Conservation (phyloP, 1,140 invertebrate species). For the Drosophila arawakana region DNA sequence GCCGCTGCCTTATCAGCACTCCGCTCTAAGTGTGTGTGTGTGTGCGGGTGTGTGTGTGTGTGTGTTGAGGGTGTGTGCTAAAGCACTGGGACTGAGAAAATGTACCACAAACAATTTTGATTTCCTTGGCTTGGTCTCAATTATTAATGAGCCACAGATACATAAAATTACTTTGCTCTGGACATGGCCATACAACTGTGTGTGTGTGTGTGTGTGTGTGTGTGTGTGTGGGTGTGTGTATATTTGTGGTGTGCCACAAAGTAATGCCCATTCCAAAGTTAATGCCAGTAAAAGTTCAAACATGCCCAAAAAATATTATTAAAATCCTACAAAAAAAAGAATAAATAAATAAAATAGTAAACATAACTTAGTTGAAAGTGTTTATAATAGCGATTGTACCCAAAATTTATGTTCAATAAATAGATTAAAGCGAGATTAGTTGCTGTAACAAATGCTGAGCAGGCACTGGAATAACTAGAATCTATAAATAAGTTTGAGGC, state of each 20-base stretch:
- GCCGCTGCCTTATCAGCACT: conserved; percentile 65
- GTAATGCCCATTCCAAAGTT: background rate
- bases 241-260: background rate
- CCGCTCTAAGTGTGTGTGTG: background rate
- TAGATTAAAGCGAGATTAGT: background rate
- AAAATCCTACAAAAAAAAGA: background rate
- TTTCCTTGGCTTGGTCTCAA: conserved; percentile 49
- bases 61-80: background rate
- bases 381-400: background rate
- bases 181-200: conserved; percentile 6
- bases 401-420: background rate
- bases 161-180: conserved; percentile 45
- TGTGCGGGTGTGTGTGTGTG: background rate
- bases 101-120: conserved; percentile 49
- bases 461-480: too few species aligned
- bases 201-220: background rate
- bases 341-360: too few species aligned
- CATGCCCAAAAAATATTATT: background rate
- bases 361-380: background rate
- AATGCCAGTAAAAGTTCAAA: conserved; percentile 1
- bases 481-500: too few species aligned
- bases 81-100: background rate
- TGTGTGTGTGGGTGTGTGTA: conserved; percentile 3
- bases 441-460: too few species aligned
- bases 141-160: conserved; percentile 59